Evolutionary conservation across 2,797 vertebrate species (phyloP), one percentile per base, ranked within the genome.

Genomic region (Arctocebus calabarensis): DNA sequence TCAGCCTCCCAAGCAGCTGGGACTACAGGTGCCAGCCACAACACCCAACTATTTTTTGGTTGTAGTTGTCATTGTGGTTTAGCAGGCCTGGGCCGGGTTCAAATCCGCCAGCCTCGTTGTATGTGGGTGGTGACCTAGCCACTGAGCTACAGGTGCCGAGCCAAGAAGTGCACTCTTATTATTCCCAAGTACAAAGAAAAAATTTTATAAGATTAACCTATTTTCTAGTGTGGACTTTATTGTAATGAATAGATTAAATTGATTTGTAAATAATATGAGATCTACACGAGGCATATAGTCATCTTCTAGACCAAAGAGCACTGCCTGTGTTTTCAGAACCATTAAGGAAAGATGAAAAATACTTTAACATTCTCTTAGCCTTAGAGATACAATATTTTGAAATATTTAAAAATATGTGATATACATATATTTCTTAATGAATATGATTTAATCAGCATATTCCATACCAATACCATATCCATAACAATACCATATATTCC

Each of bases 261-360:
- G 22, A 85, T 61, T 95, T 82, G 13, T 75, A 91, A 89, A 82
- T 97, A 40, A 78, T n/a, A 84, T 45, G n/a, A 87, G 29, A 86
- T 84, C 66, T 87, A 84, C 5, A 90, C 17, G 25, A 59, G 55
- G 19, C 0, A 66, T 68, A 23, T 22, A 34, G 16, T 74, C 59
- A 62, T 86, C 85, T 27, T 32, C 55, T 37, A 95, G 66, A 84
- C 4, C 34, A 55, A 40, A 4, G 16, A 11, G 0, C 22, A 55
- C 32, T 62, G 23, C 19, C 3, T 62, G 16, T 88, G 32, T 86
- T 70, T 92, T 90, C 55, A 92, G 82, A 92, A 62, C 5, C 3
- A 12, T 71, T 70, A 32, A 83, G 71, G 22, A 86, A 94, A 96
- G 59, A 74, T 78, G 32, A 62, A 75, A 74, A 87, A 25, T 89